Base-by-base conservation (phyloP, 2,797 vertebrate genomes). In the Girardinus metallicus region DNA sequence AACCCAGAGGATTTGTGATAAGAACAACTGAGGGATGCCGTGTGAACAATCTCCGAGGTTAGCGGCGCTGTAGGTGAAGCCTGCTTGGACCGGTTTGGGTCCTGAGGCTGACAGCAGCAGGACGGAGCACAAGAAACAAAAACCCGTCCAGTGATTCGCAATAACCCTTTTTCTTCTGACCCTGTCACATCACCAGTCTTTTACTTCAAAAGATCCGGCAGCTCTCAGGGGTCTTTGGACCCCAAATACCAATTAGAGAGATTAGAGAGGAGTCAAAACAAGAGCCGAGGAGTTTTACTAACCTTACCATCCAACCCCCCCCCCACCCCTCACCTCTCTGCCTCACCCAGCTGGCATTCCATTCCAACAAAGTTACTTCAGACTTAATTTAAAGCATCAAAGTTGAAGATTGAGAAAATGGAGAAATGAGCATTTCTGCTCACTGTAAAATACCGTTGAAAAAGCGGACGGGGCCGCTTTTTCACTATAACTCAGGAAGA, bases 161-260 rank as follows among this genome's bases (percentile, higher is more conserved):
- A 75, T 43, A 7, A 2, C 49, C 77, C 31, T 29, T 46, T 18
- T 75, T 85, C 31, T 36, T 43, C 68, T 88, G 90, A 91, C 84
- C 89, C 81, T 18, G 79, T 89, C 92, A 89, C 83, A 84, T 89
- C 90, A 87, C 80, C 77, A 53, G 80, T 62, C 72, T 26, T 26
- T 89, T 85, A 85, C 88, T 84, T 87, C 89, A 86, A 82, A 51
- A 87, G 88, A 91, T 91, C 75, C 87, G 93, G 85, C 92, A 93
- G 88, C 88, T 91, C 85, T 83, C 75, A 12, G 77, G 80, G 81
- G 85, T 71, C 89, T 85, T 79, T 79, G n/a, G 73, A 81, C 83
- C 85, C 85, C 86, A 53, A 6, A 84, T 85, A 85, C 91, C 92
- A 94, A 94, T 94, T 94, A 94, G 85, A 91, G 89, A 94, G 88